Evolutionary conservation across 2,113 vertebrate genomes (phyloP), one percentile per base, ranked within the genome.

Genomic region (Centropristis striata): DNA sequence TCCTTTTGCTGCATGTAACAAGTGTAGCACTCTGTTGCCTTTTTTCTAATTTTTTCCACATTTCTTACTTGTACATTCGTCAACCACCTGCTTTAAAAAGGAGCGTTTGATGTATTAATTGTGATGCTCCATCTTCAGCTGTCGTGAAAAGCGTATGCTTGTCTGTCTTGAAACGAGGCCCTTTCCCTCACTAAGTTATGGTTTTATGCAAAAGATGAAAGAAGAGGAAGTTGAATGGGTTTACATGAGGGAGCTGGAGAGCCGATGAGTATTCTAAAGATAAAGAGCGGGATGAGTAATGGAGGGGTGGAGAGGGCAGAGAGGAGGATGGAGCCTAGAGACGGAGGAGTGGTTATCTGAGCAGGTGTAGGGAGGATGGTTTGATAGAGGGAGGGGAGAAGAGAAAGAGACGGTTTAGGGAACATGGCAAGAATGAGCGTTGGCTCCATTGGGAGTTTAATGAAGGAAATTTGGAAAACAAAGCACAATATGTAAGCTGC

Each of bases 131-230:
- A 61, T 74, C n/a, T 80, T 80, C 61, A 21, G 60, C 68, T 88
- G 67, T 21, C 1, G 27, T 3, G 37, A 71, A 87, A 64, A 84
- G 16, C 58, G 63, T 27, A 2, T 10, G 72, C 67, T 59, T 76
- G 72, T 81, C 63, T 81, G 37, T 74, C 76, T 72, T 50, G 20
- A 76, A 83, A 84, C 1, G 1, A 64, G 49, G 60, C 64, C 44
- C 78, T 74, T 76, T 75, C 55, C 41, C 49, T 80, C 10, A 11
- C 67, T 55, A 80, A 87, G 61, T 84, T 80, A 84, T 75, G 83
- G 86, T 71, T 88, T 89, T 88, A 90, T 91, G 90, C 90, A 91
- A 92, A 92, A 81, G 86, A 91, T 39, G 64, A 80, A 82, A 82
- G 81, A 91, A 85, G 87, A 90, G 90, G 89, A 92, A 90, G 84